phyloP scores from a whole-genome alignment of 1,140 invertebrate species.

The Danaus melanippus region DNA sequence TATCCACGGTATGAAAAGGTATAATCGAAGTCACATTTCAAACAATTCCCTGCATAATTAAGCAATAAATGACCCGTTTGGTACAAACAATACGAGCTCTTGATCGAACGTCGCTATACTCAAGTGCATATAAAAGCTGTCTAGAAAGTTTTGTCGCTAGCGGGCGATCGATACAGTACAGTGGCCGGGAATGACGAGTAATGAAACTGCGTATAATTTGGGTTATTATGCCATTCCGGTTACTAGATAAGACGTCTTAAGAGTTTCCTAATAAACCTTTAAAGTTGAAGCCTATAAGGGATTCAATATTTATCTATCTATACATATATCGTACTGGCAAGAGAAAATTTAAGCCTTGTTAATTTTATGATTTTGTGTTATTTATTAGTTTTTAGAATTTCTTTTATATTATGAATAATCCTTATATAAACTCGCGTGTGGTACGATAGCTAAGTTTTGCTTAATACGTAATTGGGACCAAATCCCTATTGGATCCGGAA shows the following conservation, averaged over 20 bases:
- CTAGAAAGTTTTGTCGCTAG: constrained; percentile 72
- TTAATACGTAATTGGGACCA: constrained; percentile 66
- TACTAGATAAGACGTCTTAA: no score
- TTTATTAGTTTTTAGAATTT: no score
- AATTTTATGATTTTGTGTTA: no score
- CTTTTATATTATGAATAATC: constrained; percentile 5
- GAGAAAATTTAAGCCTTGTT: no score
- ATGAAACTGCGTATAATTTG: constrained; percentile 58
- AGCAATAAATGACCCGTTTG: constrained; percentile 31
- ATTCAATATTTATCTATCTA: no score
- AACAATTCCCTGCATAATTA: constrained; percentile 17
- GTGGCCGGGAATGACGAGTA: constrained; percentile 54
- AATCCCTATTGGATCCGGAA: constrained; percentile 52
- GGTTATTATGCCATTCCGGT: constrained; percentile 64
- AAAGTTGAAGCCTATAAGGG: no score
- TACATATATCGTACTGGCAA: no score
- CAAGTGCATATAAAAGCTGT: constrained; percentile 73
- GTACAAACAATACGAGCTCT: constrained; percentile 34
- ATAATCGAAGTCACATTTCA: constrained; percentile 9
- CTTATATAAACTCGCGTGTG: constrained; percentile 34
- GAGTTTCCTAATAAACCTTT: no score
- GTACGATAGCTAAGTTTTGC: constrained; percentile 46
- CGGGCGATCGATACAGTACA: constrained; percentile 57
- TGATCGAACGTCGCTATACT: constrained; percentile 49
- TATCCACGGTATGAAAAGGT: neutral